A percentile compares a stretch with the other conserved stretches of the same genome.
Conservation (phyloP, 2,888 invertebrate genomes). For the Phytoseiulus persimilis region DNA sequence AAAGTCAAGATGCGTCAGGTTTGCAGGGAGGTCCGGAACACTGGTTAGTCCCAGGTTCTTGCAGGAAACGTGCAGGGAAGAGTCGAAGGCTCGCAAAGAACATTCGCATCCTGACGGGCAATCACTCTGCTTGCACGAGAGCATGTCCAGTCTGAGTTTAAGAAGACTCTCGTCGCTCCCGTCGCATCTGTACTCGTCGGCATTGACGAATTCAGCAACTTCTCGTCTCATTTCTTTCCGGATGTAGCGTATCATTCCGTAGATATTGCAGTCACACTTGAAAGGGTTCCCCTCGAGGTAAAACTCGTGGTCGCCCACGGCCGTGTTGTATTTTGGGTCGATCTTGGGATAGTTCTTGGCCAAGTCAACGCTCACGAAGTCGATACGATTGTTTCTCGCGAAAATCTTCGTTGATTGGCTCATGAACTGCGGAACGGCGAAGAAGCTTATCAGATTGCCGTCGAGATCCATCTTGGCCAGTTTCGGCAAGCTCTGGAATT, state of each 20-base stretch:
- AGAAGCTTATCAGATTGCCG: conserved; percentile 41
- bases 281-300: conserved; percentile 40
- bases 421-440: conserved; percentile 19
- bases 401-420: conserved; percentile 40
- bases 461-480: conserved; percentile 44
- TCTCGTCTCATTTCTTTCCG: conserved; percentile 35
- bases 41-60: background rate
- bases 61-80: conserved; percentile 19
- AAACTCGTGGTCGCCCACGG: background rate
- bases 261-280: conserved; percentile 43
- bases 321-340: conserved; percentile 8
- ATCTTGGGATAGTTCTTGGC: conserved; percentile 19
- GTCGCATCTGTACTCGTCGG: background rate
- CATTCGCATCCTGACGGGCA: conserved; percentile 31
- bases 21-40: conserved; percentile 12
- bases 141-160: background rate
- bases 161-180: background rate
- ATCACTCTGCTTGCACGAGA: conserved; percentile 8
- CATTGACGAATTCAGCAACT: conserved; percentile 24
- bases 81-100: background rate
- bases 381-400: conserved; percentile 42
- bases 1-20: conserved; percentile 30
- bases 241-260: conserved; percentile 42
- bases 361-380: background rate
- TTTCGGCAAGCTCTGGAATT: conserved; percentile 44